A percentile compares a stretch with the other conserved stretches of the same genome.
Conservation (phyloP, 2,113 vertebrate genomes). For the Xenus cinereus region DNA sequence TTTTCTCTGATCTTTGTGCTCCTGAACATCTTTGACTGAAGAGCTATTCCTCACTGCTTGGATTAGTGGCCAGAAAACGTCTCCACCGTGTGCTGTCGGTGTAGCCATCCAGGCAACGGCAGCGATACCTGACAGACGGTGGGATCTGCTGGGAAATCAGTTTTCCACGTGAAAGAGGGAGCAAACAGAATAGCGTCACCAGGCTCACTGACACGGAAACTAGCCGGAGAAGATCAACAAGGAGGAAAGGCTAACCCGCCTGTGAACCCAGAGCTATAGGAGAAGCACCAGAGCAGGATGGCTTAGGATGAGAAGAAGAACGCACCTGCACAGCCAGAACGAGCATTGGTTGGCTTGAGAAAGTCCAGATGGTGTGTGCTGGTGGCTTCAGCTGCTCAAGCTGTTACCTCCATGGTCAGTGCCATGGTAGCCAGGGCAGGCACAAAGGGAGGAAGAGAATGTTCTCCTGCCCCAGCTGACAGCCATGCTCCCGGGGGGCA, state of each 20-base stretch:
- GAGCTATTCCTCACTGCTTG: background rate
- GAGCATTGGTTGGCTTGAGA: background rate
- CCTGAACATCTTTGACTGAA: background rate
- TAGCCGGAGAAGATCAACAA: background rate
- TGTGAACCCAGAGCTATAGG: background rate
- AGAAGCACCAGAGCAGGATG: background rate
- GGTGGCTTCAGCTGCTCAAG: background rate
- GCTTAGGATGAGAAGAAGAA: background rate
- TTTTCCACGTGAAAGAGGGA: background rate
- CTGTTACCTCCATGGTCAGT: background rate
- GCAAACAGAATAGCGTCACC: background rate
- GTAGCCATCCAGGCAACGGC: background rate
- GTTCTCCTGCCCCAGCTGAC: rapidly evolving
- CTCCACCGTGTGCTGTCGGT: rapidly evolving
- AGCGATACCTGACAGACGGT: background rate
- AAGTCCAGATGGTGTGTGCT: background rate
- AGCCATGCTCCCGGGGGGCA: background rate
- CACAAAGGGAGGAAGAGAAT: background rate
- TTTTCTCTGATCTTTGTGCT: background rate
- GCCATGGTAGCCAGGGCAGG: background rate
- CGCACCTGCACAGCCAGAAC: rapidly evolving
- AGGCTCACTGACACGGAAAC: background rate
- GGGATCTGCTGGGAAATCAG: background rate
- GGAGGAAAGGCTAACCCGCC: background rate
- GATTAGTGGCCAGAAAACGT: background rate